Evolutionary conservation across 2,797 vertebrate species (phyloP), one percentile per base, ranked within the genome.

Genomic region (Lutjanus argentimaculatus): DNA sequence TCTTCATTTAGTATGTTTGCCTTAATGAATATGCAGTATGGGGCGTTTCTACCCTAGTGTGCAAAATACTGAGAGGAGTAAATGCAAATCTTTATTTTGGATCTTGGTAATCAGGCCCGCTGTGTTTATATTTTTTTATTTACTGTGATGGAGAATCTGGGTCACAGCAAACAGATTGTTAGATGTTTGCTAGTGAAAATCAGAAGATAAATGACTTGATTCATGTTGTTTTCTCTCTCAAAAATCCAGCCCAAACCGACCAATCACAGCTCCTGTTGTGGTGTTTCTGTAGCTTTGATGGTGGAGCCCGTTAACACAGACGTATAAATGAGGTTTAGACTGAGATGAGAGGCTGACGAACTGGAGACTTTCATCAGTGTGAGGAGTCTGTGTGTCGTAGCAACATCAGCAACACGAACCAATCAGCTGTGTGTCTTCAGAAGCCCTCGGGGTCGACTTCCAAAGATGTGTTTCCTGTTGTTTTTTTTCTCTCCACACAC

Each of bases 401-500:
- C 62, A 66, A 78, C 67, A 52, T 51, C 48, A 61, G 10, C 40
- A 46, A 55, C 64, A 40, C 49, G 25, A 46, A 45, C 42, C 55
- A 21, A 42, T 40, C 25, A 15, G 6, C 45, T 70, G 45, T 64
- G 45, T 55, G 72, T 36, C 16, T 64, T 17, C 2, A 36, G 8
- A 19, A 67, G 42, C 45, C 79, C 73, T 59, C 40, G 1, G 72
- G 52, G 53, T 61, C n/a, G 10, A 36, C 67, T 46, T 62, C 22
- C 22, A 8, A 12, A 42, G 42, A 15, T 43, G 16, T 25, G 42
- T 22, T 75, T 75, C 43, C 67, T 75, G 67, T 75, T 72, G 21
- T n/a, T 30, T 56, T 58, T 49, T 53, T 40, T 8, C 14, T 43
- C 15, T n/a, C 40, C 45, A 58, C 36, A 40, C 22, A n/a, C 19